Percentiles rank a stretch among this genome's conserved stretches.
phyloP scores from a whole-genome alignment of 2,888 invertebrate genomes.

The Ariolimax columbianus region DNA sequence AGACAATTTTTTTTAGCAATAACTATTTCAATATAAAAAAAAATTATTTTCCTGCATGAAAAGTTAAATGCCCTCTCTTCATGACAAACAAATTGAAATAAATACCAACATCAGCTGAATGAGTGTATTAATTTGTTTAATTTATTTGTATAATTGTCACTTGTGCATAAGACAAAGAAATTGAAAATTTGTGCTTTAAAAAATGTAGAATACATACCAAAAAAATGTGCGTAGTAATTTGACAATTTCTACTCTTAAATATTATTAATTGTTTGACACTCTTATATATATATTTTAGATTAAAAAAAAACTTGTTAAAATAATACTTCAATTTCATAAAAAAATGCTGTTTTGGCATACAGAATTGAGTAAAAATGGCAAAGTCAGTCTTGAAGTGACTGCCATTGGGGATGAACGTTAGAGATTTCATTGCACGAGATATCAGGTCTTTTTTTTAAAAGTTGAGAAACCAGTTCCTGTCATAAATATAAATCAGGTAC shows the following conservation, averaged over 20 bases:
- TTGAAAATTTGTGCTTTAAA: not conserved
- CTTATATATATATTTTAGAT: not conserved
- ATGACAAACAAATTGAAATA: slow-evolving; percentile 12
- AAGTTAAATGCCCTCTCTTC: not conserved
- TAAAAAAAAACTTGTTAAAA: too few relatives aligned
- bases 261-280: not conserved
- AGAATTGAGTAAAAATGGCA: too few relatives aligned
- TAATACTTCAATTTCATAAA: too few relatives aligned
- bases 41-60: not conserved
- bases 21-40: too few relatives aligned
- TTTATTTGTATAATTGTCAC: not conserved
- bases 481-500: too few relatives aligned
- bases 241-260: slow-evolving; percentile 22
- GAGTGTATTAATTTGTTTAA: not conserved
- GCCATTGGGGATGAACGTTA: too few relatives aligned
- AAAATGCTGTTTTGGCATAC: too few relatives aligned
- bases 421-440: too few relatives aligned
- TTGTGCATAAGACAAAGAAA: not conserved
- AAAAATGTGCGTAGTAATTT: slow-evolving; percentile 38
- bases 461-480: too few relatives aligned
- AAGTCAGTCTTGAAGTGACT: too few relatives aligned
- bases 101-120: slow-evolving; percentile 10
- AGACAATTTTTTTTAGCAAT: too few relatives aligned
- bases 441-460: too few relatives aligned
- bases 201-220: not conserved